Evolutionary conservation across 2,113 vertebrate genomes (phyloP).

Genomic region (Rhinolophus ferrumequinum): DNA sequence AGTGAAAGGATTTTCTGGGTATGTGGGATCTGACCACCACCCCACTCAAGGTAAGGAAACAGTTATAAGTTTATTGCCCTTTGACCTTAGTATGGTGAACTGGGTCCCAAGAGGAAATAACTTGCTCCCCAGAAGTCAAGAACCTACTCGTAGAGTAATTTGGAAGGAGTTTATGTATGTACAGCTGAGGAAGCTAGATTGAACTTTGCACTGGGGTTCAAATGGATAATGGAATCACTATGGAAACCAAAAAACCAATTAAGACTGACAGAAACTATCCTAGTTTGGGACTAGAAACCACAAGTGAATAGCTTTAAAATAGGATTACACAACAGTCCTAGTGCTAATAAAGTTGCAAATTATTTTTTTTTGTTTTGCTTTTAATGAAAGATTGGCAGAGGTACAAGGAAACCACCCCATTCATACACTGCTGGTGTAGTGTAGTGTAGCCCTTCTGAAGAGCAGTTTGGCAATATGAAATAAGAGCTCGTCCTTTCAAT

Average conservation of each 20-base stretch:
- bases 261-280: not conserved
- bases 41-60: not conserved
- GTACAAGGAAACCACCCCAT: not conserved
- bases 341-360: not conserved
- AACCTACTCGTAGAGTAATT: not conserved
- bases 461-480: not conserved
- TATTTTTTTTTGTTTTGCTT: not conserved
- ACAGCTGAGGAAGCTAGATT: not conserved
- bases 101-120: not conserved
- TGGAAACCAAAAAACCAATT: not conserved
- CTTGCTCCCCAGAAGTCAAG: not conserved
- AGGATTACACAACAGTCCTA: not conserved
- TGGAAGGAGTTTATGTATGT: not conserved
- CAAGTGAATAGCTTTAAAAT: not conserved
- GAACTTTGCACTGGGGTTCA: not conserved
- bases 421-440: no score
- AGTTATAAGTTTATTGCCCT: not conserved
- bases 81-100: not conserved
- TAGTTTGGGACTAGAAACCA: not conserved
- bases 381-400: not conserved
- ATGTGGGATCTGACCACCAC: not conserved
- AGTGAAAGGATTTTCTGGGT: not conserved
- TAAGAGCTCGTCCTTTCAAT: not conserved
- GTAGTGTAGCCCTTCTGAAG: not conserved
- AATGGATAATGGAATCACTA: not conserved